Base-by-base conservation (phyloP, 1,140 invertebrate species). In the Trachymyrmex cornetzi region DNA sequence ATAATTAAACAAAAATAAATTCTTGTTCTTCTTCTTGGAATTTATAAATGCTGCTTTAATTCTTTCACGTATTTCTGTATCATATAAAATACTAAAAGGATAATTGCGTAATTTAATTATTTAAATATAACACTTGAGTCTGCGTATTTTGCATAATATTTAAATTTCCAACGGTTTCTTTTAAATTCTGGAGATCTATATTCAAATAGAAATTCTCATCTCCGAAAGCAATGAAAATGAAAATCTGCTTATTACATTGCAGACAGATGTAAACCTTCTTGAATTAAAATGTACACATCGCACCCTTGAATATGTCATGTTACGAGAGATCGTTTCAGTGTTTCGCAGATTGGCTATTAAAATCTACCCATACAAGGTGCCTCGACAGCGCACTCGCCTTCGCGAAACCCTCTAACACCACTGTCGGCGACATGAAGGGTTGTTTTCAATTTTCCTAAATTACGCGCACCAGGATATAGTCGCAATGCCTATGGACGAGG, bases 381-480 rank as follows among this genome's bases (percentile, higher is more conserved):
- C 87, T 85, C 89, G 88, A 91, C 87, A 87, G 79, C 59, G 44
- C 57, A 38, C 48, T 77, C 80, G 77, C 87, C 90, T 86, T 90
- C 75, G 72, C 77, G 77, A 87, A 90, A 91, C 87, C 87, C 90
- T 87, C 87, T 77, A 85, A 90, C 88, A 81, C 66, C 82, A 74
- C 57, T 87, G 53, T 74, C 71, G 64, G 30, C 84, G 79, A 77
- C 38, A 24, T 84, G 88, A 92, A 91, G 91, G 91, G 91, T 92
- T 92, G 90, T 91, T 92, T 91, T 80, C 91, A 91, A 92, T 92
- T 91, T 92, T 91, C 90, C 87, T 87, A 91, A 88, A 92, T 92
- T 92, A 91, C 88, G 50, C 88, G 27, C 71, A 61, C 66, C 53
- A 69, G 63, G 75, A 66, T 84, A 84, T 71, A 57, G 66, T 61